Evolutionary conservation across 2,888 invertebrate species (phyloP), one percentile per base, ranked within the genome.

Genomic region (Helleia helle): DNA sequence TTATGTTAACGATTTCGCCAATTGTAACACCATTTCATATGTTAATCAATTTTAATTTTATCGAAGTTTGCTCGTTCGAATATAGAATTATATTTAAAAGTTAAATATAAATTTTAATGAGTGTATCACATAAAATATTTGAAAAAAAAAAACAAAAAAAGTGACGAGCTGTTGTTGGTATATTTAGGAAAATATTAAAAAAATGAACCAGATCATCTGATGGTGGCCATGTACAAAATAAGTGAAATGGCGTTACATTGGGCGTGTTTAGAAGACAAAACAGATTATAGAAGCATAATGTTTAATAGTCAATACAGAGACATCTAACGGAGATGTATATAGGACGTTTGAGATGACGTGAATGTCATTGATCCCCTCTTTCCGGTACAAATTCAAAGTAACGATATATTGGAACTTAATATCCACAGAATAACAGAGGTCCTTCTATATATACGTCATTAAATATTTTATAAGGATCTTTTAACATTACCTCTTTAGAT

Each of bases 151-250:
- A 56, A 54, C 62, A 58, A 55, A 61, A 71, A 66, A 66, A 63
- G 60, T 52, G 55, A 62, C 76, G 83, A 81, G 80, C 80, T 72
- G 76, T 84, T 84, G 84, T 84, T 84, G 84, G 81, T 84, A 84
- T 84, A 81, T 85, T 84, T 84, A 84, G 83, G 62, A 74, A 83
- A 84, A 79, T 77, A 74, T 76, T 71, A 77, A 74, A 69, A 62
- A 59, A 58, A 55, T 50, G 59, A 79, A 73, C 72, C 88, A 89
- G 89, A 88, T 88, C 89, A 89, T 89, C 89, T 89, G 89, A 89
- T 89, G 89, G 85, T 87, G 79, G 70, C 84, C 86, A 88, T 88
- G 89, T 89, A 89, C 89, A 89, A 89, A 89, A 59, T 53, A 69
- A 71, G 79, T 81, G 81, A 71, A 66, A 40, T 59, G 73, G 66